These are phyloP conservation scores for Sebastes cheni DNA, from an alignment of 2,797 vertebrate genomes.

Conservation along the genomic window DNA sequence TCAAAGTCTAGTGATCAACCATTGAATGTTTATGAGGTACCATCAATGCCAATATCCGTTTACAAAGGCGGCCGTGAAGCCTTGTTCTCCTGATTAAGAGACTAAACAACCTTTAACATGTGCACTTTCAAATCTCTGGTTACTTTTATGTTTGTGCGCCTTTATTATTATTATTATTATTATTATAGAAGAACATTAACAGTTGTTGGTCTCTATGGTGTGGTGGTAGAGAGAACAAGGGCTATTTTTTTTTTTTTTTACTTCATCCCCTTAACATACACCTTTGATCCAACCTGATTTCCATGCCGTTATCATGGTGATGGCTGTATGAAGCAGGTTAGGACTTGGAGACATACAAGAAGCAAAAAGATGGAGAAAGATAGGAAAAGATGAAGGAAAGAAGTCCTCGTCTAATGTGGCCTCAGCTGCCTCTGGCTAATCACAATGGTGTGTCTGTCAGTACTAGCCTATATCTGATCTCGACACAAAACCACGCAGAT, in stretches of 20 bases:
- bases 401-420: not conserved
- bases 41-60: conserved; percentile 21
- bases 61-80: conserved; percentile 22
- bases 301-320: conserved; percentile 4
- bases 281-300: not conserved
- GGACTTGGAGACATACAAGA: not conserved
- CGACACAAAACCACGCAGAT: conserved; percentile 21
- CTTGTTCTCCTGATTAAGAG: conserved; percentile 28
- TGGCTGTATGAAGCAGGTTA: not conserved
- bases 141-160: not conserved
- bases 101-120: not conserved
- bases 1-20: conserved; percentile 33
- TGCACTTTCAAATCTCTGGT: not conserved
- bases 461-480: conserved; percentile 22
- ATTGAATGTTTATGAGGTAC: conserved; percentile 29
- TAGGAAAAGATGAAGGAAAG: not conserved
- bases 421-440: not conserved
- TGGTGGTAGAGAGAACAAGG: not conserved
- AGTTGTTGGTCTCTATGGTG: not conserved
- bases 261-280: not conserved
- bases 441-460: not conserved
- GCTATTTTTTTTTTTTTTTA: not conserved
- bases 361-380: not conserved
- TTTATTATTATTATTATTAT: not conserved
- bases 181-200: not conserved